Percentiles rank a stretch among this genome's conserved stretches.
Evolutionary conservation across 2,888 invertebrate genomes (phyloP).

Genomic region (Caenorhabditis macrosperma): DNA sequence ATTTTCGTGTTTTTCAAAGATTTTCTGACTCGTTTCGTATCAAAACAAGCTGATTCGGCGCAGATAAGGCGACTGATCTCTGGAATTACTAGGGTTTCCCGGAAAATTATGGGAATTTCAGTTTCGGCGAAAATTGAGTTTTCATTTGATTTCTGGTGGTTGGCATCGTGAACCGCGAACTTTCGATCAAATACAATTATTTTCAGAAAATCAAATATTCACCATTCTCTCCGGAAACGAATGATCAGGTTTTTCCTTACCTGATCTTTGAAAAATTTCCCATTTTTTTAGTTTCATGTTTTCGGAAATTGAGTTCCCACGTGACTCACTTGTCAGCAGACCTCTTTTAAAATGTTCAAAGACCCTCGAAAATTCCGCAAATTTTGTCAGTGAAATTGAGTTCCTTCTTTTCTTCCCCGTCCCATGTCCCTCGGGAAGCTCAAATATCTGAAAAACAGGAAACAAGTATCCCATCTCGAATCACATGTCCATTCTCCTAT

Average conservation of each 20-base stretch:
- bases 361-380: background rate
- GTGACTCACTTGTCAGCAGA: background rate
- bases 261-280: too few species aligned
- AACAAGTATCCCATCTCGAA: background rate
- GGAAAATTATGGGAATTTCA: too few species aligned
- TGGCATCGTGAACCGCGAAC: too few species aligned
- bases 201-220: too few species aligned
- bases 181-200: too few species aligned
- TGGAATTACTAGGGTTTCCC: background rate
- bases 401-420: background rate
- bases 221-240: too few species aligned
- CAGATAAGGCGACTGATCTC: background rate
- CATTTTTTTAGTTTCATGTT: too few species aligned
- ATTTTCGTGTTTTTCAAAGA: background rate
- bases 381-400: background rate
- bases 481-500: constrained; percentile 9
- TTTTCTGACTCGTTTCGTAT: background rate
- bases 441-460: background rate
- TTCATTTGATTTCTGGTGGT: too few species aligned
- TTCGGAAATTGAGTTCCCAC: background rate
- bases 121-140: background rate
- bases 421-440: background rate
- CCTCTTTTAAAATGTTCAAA: background rate
- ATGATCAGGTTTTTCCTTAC: too few species aligned
- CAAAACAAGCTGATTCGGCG: too few species aligned